Conservation (phyloP, 2,113 vertebrate species). For the Poeciliopsis turrubarensis region DNA sequence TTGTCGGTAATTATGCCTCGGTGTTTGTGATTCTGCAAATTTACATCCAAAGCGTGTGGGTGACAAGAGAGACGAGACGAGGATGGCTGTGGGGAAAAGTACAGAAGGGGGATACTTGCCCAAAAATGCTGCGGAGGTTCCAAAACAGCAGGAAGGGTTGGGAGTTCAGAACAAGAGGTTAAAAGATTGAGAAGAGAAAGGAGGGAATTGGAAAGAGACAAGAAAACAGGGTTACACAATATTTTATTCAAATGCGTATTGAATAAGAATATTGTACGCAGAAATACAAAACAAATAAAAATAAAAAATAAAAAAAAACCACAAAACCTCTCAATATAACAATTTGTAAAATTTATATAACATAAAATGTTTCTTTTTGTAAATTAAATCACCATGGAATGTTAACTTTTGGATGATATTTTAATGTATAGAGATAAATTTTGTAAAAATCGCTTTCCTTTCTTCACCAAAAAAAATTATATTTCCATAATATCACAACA, state of each 20-base stretch:
- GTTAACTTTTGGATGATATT: neutral
- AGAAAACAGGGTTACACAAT: slow-evolving; percentile 72
- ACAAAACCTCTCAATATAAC: neutral
- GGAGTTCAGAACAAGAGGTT: slow-evolving; percentile 73
- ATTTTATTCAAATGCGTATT: slow-evolving; percentile 75
- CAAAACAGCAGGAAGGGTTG: slow-evolving; percentile 80
- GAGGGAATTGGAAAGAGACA: slow-evolving; percentile 27
- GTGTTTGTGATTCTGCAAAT: neutral
- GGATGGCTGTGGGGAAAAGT: slow-evolving; percentile 39
- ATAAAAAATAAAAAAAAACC: too few species aligned
- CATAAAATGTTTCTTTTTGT: neutral
- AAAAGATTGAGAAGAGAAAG: slow-evolving; percentile 34
- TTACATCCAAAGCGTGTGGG: slow-evolving; percentile 37
- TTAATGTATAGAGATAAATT: neutral
- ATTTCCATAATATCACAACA: neutral
- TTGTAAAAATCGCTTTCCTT: neutral
- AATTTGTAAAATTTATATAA: neutral
- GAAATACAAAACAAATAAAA: neutral
- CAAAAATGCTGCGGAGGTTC: slow-evolving; percentile 66
- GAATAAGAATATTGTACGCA: slow-evolving; percentile 77
- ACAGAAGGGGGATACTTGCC: slow-evolving; percentile 77
- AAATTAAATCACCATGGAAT: neutral
- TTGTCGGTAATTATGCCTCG: slow-evolving; percentile 21
- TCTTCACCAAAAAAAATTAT: neutral
- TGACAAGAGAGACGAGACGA: slow-evolving; percentile 11